Percentiles rank a stretch among this genome's conserved stretches.
These are phyloP conservation scores for Dicroscelio sp. DNA, from an alignment of 2,888 invertebrate species.

Conservation along the genomic window DNA sequence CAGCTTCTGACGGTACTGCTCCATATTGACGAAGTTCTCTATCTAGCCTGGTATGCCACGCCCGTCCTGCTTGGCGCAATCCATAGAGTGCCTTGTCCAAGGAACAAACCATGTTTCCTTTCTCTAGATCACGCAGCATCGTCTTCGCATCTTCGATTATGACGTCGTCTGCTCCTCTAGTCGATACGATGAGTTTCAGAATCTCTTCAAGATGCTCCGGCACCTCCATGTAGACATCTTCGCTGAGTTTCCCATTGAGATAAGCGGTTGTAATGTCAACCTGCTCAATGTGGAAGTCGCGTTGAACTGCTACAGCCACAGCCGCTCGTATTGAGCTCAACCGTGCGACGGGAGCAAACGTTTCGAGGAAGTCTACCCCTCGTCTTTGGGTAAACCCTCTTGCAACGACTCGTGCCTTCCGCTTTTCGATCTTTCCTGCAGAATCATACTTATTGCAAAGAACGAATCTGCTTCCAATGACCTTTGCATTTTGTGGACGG, in stretches of 20 bases:
- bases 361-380: not conserved
- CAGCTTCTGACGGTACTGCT: constrained; percentile 65
- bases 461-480: not conserved
- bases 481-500: not conserved
- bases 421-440: not conserved
- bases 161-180: not conserved
- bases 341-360: constrained; percentile 3
- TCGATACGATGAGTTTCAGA: not conserved
- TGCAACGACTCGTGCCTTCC: not conserved
- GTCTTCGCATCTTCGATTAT: not conserved
- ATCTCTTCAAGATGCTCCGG: not conserved
- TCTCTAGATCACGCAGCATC: not conserved
- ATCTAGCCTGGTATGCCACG: constrained; percentile 68
- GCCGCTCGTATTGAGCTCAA: not conserved
- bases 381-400: not conserved
- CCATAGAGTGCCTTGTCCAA: constrained; percentile 70
- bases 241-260: not conserved
- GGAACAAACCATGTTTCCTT: constrained; percentile 57
- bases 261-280: not conserved
- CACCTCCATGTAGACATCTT: not conserved
- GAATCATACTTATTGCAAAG: not conserved
- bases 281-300: not conserved
- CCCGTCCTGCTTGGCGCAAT: constrained; percentile 73
- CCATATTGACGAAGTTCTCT: constrained; percentile 48
- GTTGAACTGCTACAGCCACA: not conserved